Evolutionary conservation across 2,797 vertebrate genomes (phyloP).

Genomic region (Alca torda): DNA sequence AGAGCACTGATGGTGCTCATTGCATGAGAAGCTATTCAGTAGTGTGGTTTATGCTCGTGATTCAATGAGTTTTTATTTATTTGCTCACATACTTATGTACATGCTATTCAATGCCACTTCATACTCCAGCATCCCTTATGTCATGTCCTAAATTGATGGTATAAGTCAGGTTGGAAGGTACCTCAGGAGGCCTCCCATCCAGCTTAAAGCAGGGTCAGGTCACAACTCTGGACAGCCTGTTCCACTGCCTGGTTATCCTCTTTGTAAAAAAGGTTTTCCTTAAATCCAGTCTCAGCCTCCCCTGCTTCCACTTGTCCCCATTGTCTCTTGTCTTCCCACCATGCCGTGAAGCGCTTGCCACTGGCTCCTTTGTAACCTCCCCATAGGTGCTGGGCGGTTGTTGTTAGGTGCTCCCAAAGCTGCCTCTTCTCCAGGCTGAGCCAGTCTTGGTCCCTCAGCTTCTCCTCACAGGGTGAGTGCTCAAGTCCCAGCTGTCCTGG

Average conservation of each 20-base stretch:
- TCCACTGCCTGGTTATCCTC: neutral
- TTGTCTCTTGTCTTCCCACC: neutral
- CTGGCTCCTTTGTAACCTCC: neutral
- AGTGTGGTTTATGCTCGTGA: neutral
- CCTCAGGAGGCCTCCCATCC: neutral
- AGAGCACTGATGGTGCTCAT: neutral
- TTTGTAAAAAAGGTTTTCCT: neutral
- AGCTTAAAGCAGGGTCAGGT: neutral
- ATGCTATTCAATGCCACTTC: neutral
- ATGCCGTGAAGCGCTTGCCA: neutral
- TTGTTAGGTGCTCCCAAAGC: neutral
- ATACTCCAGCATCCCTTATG: neutral
- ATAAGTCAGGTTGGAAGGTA: neutral
- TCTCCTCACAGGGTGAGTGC: neutral
- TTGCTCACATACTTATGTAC: neutral
- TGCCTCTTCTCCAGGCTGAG: neutral
- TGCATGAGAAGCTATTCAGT: neutral
- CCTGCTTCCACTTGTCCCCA: neutral
- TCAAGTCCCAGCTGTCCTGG: neutral
- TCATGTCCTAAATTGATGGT: neutral
- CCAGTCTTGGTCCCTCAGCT: neutral
- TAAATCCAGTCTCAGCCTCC: neutral
- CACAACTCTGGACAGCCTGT: neutral
- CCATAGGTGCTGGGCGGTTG: fast-evolving
- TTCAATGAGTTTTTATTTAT: neutral